These are phyloP conservation scores for Tetanocera ferruginea DNA, from an alignment of 2,888 invertebrate genomes.

Conservation along the genomic window DNA sequence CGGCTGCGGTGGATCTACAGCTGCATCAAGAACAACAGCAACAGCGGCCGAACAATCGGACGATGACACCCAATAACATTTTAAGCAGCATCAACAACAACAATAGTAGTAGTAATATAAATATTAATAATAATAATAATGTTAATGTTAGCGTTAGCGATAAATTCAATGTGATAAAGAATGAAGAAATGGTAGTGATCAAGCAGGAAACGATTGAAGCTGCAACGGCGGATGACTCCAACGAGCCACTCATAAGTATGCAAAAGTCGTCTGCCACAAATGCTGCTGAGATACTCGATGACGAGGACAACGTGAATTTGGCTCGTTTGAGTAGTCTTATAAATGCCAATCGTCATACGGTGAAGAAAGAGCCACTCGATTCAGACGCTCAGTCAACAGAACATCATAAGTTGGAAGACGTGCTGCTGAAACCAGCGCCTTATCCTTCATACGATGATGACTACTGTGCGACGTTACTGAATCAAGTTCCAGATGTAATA, in stretches of 20 bases:
- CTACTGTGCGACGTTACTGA: constrained; percentile 49
- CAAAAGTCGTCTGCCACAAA: constrained; percentile 50
- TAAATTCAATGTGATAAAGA: constrained; percentile 70
- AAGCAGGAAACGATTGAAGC: constrained; percentile 64
- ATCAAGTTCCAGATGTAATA: constrained; percentile 62
- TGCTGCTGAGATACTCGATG: constrained; percentile 57
- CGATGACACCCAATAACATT: constrained; percentile 30
- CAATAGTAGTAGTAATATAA: constrained; percentile 52
- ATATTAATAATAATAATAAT: constrained; percentile 60
- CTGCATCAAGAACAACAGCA: constrained; percentile 55
- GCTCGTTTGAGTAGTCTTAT: constrained; percentile 68
- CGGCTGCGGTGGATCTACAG: constrained; percentile 43
- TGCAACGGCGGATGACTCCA: constrained; percentile 61
- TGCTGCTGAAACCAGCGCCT: neutral
- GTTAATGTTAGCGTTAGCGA: constrained; percentile 67
- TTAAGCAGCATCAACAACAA: constrained; percentile 30
- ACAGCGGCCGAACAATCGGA: constrained; percentile 26
- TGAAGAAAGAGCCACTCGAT: constrained; percentile 55
- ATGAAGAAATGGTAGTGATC: constrained; percentile 58
- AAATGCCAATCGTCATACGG: constrained; percentile 53
- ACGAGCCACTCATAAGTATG: constrained; percentile 64
- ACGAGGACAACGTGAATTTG: constrained; percentile 68
- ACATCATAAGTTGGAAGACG: neutral
- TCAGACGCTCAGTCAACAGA: neutral
- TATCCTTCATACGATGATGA: constrained; percentile 46